These are phyloP conservation scores for Erpetoichthys calabaricus DNA, from an alignment of 2,797 vertebrate species.

Conservation along the genomic window DNA sequence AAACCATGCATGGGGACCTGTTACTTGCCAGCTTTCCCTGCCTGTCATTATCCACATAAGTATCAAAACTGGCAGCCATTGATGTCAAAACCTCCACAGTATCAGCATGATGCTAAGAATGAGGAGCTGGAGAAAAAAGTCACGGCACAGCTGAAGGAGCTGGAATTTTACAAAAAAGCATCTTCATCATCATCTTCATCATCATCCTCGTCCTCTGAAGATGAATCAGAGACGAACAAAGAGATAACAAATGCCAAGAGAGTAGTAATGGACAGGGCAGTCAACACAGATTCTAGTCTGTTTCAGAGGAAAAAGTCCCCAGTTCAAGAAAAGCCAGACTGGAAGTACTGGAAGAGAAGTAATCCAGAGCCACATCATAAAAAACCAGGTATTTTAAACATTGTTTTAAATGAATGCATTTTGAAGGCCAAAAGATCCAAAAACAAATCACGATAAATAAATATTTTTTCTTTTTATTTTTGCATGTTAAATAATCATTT, in stretches of 20 bases:
- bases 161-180: slow-evolving; percentile 17
- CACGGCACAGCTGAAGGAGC: slow-evolving; percentile 22
- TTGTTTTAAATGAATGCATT: not conserved
- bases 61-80: slow-evolving; percentile 28
- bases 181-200: slow-evolving; percentile 19
- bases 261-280: slow-evolving; percentile 24
- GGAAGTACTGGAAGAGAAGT: slow-evolving; percentile 63
- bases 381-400: slow-evolving; percentile 48
- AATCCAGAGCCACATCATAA: slow-evolving; percentile 36
- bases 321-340: slow-evolving; percentile 29
- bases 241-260: slow-evolving; percentile 13
- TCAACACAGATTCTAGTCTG: slow-evolving; percentile 28
- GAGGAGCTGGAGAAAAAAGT: slow-evolving; percentile 17
- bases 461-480: no score
- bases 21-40: slow-evolving; percentile 17
- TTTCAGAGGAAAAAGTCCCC: slow-evolving; percentile 23
- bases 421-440: no score
- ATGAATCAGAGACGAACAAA: slow-evolving; percentile 18
- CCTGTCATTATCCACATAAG: slow-evolving; percentile 20
- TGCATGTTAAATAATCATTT: no score
- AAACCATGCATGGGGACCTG: slow-evolving; percentile 10
- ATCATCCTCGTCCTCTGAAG: slow-evolving; percentile 24
- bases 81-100: slow-evolving; percentile 15
- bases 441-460: no score
- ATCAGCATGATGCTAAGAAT: slow-evolving; percentile 14